Conservation (phyloP, 2,888 invertebrate species). For the Chrysomela aeneicollis region DNA sequence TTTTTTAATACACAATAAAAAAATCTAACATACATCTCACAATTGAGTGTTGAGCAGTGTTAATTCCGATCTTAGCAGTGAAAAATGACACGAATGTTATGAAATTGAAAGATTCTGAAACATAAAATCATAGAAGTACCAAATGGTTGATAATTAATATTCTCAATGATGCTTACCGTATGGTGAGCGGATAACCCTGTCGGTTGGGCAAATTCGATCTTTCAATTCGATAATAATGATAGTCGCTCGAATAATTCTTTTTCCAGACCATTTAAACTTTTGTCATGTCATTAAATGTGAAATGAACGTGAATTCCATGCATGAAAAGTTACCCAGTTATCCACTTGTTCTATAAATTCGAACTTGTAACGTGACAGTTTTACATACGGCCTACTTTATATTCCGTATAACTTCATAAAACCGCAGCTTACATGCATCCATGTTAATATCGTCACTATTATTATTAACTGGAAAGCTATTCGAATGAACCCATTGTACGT, state of each 20-base stretch:
- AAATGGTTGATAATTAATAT: too few species aligned
- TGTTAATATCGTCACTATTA: constrained; percentile 41
- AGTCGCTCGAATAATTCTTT: constrained; percentile 21
- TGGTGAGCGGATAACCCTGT: too few species aligned
- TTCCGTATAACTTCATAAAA: constrained; percentile 51
- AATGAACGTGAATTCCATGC: constrained; percentile 50
- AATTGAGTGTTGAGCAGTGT: too few species aligned
- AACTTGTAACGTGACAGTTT: constrained; percentile 58
- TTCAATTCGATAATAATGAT: constrained; percentile 9
- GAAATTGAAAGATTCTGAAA: too few species aligned
- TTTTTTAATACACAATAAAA: too few species aligned
- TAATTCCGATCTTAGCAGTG: too few species aligned
- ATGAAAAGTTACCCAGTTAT: constrained; percentile 58
- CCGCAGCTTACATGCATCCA: constrained; percentile 39
- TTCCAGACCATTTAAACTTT: constrained; percentile 50
- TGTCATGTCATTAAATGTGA: constrained; percentile 57
- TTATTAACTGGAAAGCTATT: constrained; percentile 41
- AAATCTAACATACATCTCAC: too few species aligned
- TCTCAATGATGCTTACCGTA: too few species aligned
- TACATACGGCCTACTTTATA: constrained; percentile 57
- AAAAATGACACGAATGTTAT: too few species aligned
- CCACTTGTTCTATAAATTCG: constrained; percentile 60
- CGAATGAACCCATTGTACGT: constrained; percentile 28
- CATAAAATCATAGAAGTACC: too few species aligned
- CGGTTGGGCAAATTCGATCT: too few species aligned